Base-by-base conservation (phyloP, 2,113 vertebrate species). In the Alouatta palliata region DNA sequence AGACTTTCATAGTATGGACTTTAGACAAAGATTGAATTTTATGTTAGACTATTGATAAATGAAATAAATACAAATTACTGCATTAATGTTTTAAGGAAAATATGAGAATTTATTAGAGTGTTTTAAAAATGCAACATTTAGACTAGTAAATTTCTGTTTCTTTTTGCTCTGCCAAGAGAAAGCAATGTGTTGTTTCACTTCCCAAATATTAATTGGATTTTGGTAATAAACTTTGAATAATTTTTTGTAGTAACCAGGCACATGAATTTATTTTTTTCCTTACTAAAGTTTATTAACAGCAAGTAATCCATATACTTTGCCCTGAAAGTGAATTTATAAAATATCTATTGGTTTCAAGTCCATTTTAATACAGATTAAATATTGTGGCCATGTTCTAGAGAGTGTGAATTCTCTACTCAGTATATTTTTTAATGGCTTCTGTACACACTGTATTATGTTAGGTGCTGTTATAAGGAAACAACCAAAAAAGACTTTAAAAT, bases 271-370 rank as follows among this genome's bases (percentile, higher is more conserved):
- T 45, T 20, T 61, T 21, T 40, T 3, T 21, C 9, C 8, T 94
- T 70, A 76, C 37, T 37, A 80, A 97, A 98, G 97, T 97, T 97
- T 96, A 98, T 97, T 98, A 98, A 97, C 89, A 98, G 89, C 94
- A 96, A 97, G 75, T 97, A 97, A 98, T 95, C 97, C 93, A 95
- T 97, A 87, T 90, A 95, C 80, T 97, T 98, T 96, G 85, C 88
- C 91, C 96, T 81, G 82, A 96, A 98, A 98, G 93, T 97, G 37
- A 98, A 97, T 98, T 97, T 98, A 97, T 98, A 98, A 97, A 85
- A 56, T 95, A 97, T 97, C 30, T 90, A 98, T 97, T 98, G 87
- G 66, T 92, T 98, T 97, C 91, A 96, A 87, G 66, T 98, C 89
- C 87, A 47, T 98, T 98, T 97, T 97, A 97, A 95, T 96, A 93